A percentile compares a stretch with the other conserved stretches of the same genome.
These are phyloP conservation scores for Scylla paramamosain DNA, from an alignment of 1,140 invertebrate species.

Conservation along the genomic window DNA sequence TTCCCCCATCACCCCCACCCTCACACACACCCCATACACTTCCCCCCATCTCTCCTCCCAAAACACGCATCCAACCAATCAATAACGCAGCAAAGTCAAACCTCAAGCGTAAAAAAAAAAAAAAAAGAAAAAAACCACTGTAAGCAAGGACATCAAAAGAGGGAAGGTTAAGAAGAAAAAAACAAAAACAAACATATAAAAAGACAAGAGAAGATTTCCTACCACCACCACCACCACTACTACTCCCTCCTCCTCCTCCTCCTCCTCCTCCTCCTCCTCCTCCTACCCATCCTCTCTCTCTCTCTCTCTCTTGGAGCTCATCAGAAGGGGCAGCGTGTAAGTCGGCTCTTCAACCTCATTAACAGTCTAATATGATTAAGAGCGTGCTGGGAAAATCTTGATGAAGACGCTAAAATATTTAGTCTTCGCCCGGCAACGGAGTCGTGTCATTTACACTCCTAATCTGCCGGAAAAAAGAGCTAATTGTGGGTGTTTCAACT, in stretches of 20 bases:
- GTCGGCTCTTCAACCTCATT: conserved; percentile 47
- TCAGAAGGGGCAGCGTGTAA: conserved; percentile 26
- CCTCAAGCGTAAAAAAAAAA: not conserved
- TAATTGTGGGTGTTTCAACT: conserved; percentile 67
- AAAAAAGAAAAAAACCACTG: no score
- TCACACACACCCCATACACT: no score
- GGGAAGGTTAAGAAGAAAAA: no score
- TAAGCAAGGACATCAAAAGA: no score
- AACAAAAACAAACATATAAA: no score
- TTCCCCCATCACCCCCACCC: not conserved
- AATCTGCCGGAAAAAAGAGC: conserved; percentile 52
- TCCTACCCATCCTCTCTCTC: not conserved
- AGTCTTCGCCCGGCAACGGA: conserved; percentile 37
- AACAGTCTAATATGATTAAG: conserved; percentile 63
- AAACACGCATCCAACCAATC: no score
- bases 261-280: not conserved
- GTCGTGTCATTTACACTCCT: conserved; percentile 60
- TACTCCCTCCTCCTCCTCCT: not conserved
- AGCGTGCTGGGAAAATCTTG: conserved; percentile 59
- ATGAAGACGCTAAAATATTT: conserved; percentile 63
- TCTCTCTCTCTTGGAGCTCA: conserved; percentile 17
- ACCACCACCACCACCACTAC: not conserved
- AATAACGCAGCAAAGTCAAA: no score
- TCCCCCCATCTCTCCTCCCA: no score
- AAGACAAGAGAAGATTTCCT: not conserved